A percentile compares a stretch with the other conserved stretches of the same genome.
Evolutionary conservation across 2,113 vertebrate genomes (phyloP).

Genomic region (Etheostoma spectabile): DNA sequence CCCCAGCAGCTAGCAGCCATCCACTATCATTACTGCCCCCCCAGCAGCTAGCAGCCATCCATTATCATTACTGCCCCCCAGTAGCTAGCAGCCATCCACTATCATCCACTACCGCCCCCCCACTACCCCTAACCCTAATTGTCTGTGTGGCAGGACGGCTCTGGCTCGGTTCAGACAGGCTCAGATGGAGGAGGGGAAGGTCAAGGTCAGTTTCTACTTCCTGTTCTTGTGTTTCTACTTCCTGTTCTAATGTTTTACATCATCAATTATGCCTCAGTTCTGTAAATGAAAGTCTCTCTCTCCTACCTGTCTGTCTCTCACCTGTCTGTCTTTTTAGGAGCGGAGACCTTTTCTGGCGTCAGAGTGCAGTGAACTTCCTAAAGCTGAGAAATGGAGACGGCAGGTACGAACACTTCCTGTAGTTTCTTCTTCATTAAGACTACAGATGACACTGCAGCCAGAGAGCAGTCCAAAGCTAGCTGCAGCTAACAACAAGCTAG

Average conservation of each 20-base stretch:
- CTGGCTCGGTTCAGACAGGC: constrained; percentile 97
- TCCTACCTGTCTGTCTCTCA: constrained; percentile 1
- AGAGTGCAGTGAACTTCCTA: constrained; percentile 94
- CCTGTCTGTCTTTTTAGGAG: constrained; percentile 82
- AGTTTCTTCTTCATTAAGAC: no score
- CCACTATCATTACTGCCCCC: no score
- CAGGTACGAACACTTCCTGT: constrained; percentile 83
- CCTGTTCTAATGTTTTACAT: not conserved
- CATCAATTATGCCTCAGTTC: not conserved
- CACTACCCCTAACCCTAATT: not conserved
- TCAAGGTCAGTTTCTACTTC: constrained; percentile 87
- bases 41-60: no score
- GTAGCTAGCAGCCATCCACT: no score
- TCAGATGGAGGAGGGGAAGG: constrained; percentile 95
- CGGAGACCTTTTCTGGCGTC: constrained; percentile 96
- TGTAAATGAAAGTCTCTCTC: not conserved
- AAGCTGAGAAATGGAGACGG: constrained; percentile 97
- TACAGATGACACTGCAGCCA: no score
- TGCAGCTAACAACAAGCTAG: no score
- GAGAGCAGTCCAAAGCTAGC: no score
- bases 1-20: no score
- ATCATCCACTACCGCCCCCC: no score
- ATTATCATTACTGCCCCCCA: no score
- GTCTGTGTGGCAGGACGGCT: constrained; percentile 88
- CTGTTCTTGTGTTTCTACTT: not conserved